Conservation (phyloP, 2,888 invertebrate genomes). For the Meandrusa payeni region DNA sequence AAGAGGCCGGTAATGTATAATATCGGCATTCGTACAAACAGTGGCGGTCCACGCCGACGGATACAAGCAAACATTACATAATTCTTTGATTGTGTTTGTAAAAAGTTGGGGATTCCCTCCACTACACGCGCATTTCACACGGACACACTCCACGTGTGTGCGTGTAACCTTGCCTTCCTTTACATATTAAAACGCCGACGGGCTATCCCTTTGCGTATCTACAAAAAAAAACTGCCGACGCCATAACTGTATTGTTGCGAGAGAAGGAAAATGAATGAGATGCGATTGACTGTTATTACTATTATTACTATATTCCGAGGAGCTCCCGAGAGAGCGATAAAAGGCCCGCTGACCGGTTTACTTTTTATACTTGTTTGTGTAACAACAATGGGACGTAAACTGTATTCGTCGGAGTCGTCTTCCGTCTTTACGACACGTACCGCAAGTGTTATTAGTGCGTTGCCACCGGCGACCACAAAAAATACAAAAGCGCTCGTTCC, state of each 20-base stretch:
- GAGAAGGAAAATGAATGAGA: slow-evolving; percentile 73
- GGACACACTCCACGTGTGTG: slow-evolving; percentile 62
- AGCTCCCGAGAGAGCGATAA: slow-evolving; percentile 71
- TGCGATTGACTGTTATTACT: slow-evolving; percentile 74
- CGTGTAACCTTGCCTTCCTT: slow-evolving; percentile 79
- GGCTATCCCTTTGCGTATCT: slow-evolving; percentile 78
- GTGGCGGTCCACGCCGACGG: slow-evolving; percentile 65
- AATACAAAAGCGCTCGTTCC: not conserved
- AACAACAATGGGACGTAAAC: slow-evolving; percentile 76
- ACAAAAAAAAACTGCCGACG: slow-evolving; percentile 63
- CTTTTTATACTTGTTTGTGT: slow-evolving; percentile 70
- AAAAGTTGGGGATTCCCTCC: slow-evolving; percentile 80
- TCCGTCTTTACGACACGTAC: slow-evolving; percentile 55
- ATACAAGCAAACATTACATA: slow-evolving; percentile 79
- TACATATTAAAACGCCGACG: slow-evolving; percentile 79
- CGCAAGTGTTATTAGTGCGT: slow-evolving; percentile 31
- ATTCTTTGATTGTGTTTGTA: slow-evolving; percentile 81
- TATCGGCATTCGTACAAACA: slow-evolving; percentile 75
- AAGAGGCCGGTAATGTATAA: slow-evolving; percentile 67
- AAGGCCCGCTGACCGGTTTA: slow-evolving; percentile 74
- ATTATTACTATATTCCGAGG: slow-evolving; percentile 73
- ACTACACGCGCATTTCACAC: slow-evolving; percentile 73
- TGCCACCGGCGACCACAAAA: not conserved
- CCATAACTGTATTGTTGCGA: slow-evolving; percentile 72
- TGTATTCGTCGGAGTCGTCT: slow-evolving; percentile 70